Conservation (phyloP, 37 sponge, comb jelly and placozoan species). For the Ephydatia muelleri region DNA sequence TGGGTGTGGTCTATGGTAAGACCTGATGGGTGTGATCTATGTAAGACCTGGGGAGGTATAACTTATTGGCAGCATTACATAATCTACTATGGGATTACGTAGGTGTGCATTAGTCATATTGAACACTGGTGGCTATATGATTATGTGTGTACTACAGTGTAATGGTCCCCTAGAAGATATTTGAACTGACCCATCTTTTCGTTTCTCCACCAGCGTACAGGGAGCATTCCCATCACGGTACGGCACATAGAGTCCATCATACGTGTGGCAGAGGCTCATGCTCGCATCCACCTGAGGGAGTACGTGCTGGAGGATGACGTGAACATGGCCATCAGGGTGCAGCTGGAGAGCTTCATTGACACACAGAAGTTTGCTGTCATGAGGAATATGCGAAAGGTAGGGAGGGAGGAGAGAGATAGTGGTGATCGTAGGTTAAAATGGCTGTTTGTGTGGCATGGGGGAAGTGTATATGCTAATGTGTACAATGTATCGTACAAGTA, state of each 20-base stretch:
- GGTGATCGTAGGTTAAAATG: not conserved
- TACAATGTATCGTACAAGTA: not conserved
- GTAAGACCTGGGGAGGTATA: not conserved
- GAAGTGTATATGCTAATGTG: not conserved
- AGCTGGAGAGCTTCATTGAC: slow-evolving; percentile 99
- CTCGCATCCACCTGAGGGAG: slow-evolving; percentile 93
- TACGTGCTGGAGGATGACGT: slow-evolving; percentile 96
- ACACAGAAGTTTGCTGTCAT: slow-evolving; percentile 99
- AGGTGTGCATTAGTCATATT: no score
- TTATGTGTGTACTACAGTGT: no score
- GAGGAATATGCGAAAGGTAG: slow-evolving; percentile 97
- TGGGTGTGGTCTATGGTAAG: not conserved
- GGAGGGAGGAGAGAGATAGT: no score
- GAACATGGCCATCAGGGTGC: slow-evolving; percentile 97
- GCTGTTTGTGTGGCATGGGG: slow-evolving; percentile 10
- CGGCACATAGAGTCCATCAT: slow-evolving; percentile 99
- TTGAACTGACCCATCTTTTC: not conserved
- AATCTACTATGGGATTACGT: no score
- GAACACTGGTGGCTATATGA: no score
- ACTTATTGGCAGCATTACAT: no score
- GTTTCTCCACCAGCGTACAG: slow-evolving; percentile 75
- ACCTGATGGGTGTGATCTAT: no score
- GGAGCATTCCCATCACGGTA: slow-evolving; percentile 98
- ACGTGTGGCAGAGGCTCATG: slow-evolving; percentile 94
- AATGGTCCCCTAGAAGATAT: not conserved